These are phyloP conservation scores for Cyclina sinensis DNA, from an alignment of 1,140 invertebrate species.

Conservation along the genomic window DNA sequence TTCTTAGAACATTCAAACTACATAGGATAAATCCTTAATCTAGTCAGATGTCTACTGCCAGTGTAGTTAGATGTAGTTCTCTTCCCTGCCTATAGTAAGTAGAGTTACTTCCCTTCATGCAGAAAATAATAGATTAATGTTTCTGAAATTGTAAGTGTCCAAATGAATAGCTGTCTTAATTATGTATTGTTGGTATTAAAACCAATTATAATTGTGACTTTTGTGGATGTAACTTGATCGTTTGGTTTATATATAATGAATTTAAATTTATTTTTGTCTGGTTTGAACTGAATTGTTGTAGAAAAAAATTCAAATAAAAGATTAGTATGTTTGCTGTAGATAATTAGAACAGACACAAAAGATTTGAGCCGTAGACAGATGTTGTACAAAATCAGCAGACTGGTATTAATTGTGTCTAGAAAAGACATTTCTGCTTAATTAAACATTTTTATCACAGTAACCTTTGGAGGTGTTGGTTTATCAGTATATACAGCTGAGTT, in stretches of 20 bases:
- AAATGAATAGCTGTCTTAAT: background rate
- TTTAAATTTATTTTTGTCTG: background rate
- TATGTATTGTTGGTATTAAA: background rate
- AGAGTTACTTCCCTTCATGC: constrained; percentile 7
- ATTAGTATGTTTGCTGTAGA: background rate
- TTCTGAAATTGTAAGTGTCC: background rate
- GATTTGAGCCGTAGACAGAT: background rate
- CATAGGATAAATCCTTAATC: background rate
- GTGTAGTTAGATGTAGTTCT: constrained; percentile 36
- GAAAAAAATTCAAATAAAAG: too few species aligned
- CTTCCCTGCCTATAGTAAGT: constrained; percentile 1
- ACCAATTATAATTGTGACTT: background rate
- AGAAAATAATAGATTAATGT: background rate
- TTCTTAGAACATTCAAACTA: constrained; percentile 28
- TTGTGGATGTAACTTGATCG: background rate
- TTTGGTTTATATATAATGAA: background rate
- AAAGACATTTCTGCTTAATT: background rate
- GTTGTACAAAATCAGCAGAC: background rate
- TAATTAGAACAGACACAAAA: background rate
- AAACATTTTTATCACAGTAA: background rate
- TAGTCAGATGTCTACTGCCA: constrained; percentile 49
- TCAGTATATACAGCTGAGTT: too few species aligned
- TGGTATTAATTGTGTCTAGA: background rate
- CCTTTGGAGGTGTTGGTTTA: background rate
- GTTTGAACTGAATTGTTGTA: too few species aligned